Base-by-base conservation (phyloP, 1,140 invertebrate genomes). In the Subanguina moxae region DNA sequence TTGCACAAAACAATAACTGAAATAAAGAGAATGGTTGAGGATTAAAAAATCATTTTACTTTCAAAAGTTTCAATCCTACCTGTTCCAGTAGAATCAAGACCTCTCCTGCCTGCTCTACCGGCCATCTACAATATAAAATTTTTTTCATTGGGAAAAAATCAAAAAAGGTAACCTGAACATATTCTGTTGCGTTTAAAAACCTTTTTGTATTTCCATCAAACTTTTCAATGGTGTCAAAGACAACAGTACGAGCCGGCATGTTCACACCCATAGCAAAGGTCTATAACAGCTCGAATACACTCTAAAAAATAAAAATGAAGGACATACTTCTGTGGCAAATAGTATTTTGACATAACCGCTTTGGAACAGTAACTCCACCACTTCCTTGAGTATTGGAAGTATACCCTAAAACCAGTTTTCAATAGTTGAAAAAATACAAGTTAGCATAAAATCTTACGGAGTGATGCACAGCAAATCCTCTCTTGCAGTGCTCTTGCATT, bases 261-360 rank as follows among this genome's bases (percentile, higher is more conserved):
- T 98, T 97, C 21, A 72, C 68, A 25, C 94, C 94, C 91, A 97
- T 95, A 0, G 93, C 93, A 87, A 97, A 97, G 19, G 94, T 97
- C 87, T 38, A 38, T 5, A 38, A 38, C 32, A 38, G 11, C 3
- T 57, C 3, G 52, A 57, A 11, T 28, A 30, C 9, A 21, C 30
- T 19, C 30, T 1, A 13, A 1, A 59, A 67, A 28, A 30, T 32
- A 65, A 61, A 11, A 97, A 97, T 23, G 94, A 97, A 87, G 32
- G 11, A 11, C 32, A 38, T 11, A 38, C 32, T 11, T 98, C 94
- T 1, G 95, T 97, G 0, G 94, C 94, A 86, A 98, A 97, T 19
- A 97, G 83, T 64, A 97, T 86, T 88, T 93, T 85, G 68, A 97
- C 91, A 65, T 91, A 86, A 1, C 92, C 91, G 78, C 87, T 87